These are phyloP conservation scores for Thomomys bottae DNA, from an alignment of 2,113 vertebrate genomes.

Conservation along the genomic window DNA sequence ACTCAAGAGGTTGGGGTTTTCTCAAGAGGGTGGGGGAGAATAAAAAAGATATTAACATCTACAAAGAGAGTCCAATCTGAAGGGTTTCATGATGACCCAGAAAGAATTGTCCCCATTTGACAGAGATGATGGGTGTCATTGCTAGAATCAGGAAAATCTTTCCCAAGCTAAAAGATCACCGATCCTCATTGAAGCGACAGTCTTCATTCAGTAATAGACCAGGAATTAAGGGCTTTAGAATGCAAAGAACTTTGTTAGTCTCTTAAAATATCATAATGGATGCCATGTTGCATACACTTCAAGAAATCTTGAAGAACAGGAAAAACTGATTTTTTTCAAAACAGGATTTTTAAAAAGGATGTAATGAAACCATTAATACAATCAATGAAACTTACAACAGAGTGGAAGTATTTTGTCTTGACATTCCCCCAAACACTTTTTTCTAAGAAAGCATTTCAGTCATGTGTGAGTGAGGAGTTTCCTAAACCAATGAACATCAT, in stretches of 20 bases:
- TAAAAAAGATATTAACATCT: background rate
- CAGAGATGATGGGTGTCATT: background rate
- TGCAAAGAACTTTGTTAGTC: background rate
- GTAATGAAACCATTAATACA: background rate
- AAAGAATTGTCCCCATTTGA: background rate
- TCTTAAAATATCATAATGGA: background rate
- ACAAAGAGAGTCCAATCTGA: background rate
- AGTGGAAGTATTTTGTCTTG: conserved; percentile 16
- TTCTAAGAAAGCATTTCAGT: background rate
- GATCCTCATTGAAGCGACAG: rapidly evolving
- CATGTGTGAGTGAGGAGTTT: background rate
- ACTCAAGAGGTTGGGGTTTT: background rate
- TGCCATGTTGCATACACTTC: background rate
- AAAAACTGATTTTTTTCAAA: background rate
- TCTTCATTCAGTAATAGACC: background rate
- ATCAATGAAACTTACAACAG: background rate
- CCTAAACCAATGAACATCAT: background rate
- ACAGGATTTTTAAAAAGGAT: conserved; percentile 12
- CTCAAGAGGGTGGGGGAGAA: background rate
- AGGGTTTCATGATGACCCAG: background rate
- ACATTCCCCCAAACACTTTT: background rate
- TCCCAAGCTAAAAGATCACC: background rate
- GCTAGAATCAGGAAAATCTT: background rate
- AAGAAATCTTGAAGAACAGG: background rate
- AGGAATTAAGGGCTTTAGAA: background rate